Evolutionary conservation across 2,113 vertebrate species (phyloP), one percentile per base, ranked within the genome.

Genomic region (Hoplias malabaricus): DNA sequence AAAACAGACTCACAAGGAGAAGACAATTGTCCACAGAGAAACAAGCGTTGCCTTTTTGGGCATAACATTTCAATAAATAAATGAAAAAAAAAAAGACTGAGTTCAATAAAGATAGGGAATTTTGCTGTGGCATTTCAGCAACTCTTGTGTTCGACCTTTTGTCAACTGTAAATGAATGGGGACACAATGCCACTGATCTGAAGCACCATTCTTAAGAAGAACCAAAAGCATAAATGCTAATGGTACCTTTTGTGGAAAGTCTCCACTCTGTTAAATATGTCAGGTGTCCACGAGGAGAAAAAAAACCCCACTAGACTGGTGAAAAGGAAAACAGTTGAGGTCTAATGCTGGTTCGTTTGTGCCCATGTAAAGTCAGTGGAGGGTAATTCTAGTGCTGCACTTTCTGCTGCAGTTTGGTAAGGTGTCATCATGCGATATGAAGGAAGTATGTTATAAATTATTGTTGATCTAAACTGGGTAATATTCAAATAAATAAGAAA

Each of bases 51-150:
- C n/a, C 9, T 5, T 59, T 73, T 68, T 76, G 48, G 59, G 66
- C 50, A 80, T 54, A 21, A 69, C 16, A 34, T 14, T 80, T 46
- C 34, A 78, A 82, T 63, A 80, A 72, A 78, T 80, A 34, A 71
- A 31, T 34, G 2, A 23, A 59, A 54, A 38, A 50, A 61, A 65
- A 40, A 27, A 63, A n/a, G 61, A 40, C 11, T 36, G 23, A 10
- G 40, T 61, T 5, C 1, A 38, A 48, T 0, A 12, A 27, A 27
- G 48, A 25, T 40, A 4, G 46, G n/a, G 16, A 54, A 50, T 13
- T 25, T 16, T 6, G n/a, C n/a, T n/a, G n/a, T n/a, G n/a, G n/a
- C n/a, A n/a, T n/a, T n/a, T n/a, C n/a, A n/a, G n/a, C n/a, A n/a
- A n/a, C n/a, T n/a, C n/a, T n/a, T n/a, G n/a, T n/a, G n/a, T n/a